Evolutionary conservation across 1,140 invertebrate genomes (phyloP).

Genomic region (Schlechtendalia chinensis): DNA sequence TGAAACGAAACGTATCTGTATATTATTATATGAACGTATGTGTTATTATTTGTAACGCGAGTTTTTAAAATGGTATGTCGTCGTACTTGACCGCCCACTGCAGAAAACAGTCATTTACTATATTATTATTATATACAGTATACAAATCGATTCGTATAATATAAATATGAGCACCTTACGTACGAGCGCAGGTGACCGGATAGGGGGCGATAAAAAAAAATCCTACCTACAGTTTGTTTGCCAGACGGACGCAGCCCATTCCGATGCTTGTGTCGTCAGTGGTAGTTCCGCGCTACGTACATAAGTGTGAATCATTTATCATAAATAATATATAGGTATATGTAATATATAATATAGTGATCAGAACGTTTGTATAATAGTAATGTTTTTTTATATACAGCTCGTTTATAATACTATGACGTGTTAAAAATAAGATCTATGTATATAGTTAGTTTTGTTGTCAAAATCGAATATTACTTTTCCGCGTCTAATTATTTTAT

Average conservation of each 20-base stretch:
- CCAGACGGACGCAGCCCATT: background rate
- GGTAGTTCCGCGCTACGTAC: background rate
- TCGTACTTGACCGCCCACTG: conserved; percentile 40
- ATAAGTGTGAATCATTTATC: background rate
- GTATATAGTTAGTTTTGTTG: too few species aligned
- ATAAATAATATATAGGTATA: background rate
- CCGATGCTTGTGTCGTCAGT: background rate
- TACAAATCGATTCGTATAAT: conserved; percentile 40
- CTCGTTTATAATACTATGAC: too few species aligned
- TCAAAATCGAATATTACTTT: too few species aligned
- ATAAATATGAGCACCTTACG: conserved; percentile 6
- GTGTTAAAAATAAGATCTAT: too few species aligned
- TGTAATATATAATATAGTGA: background rate
- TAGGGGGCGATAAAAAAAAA: conserved; percentile 45
- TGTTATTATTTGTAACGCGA: background rate
- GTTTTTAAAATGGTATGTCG: conserved; percentile 18
- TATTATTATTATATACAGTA: background rate
- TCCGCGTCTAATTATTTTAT: too few species aligned
- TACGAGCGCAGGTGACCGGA: conserved; percentile 37
- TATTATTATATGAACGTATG: background rate
- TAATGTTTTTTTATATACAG: too few species aligned
- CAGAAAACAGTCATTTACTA: conserved; percentile 7
- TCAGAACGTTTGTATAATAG: too few species aligned
- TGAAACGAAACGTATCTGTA: background rate
- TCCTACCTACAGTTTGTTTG: conserved; percentile 14